Evolutionary conservation across 2,797 vertebrate genomes (phyloP), one percentile per base, ranked within the genome.

Genomic region (Podargus strigoides): DNA sequence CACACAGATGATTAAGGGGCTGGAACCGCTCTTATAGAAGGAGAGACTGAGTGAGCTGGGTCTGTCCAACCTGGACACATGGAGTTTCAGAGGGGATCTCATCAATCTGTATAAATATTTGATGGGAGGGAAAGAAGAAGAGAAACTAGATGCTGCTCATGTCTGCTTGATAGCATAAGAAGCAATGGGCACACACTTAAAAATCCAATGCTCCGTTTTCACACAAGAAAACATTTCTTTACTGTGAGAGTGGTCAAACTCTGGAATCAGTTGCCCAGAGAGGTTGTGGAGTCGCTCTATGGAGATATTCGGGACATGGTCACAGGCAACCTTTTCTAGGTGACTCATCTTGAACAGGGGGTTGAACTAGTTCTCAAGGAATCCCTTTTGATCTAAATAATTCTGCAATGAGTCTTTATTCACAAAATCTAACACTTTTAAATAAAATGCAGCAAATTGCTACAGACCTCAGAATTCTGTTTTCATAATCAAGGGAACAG

Each of bases 21-120:
- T 68, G 27, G 16, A 87, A 13, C 4, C 30, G 26, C 23, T 52
- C 15, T 37, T 16, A 7, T 0, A 32, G 7, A 13, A 79, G 18
- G n/a, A n/a, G n/a, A n/a, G n/a, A n/a, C n/a, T n/a, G 24, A 62
- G 20, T 30, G 16, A 72, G 5, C 20, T 46, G 27, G 23, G 7
- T 34, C 12, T n/a, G 37, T 62, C 63, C 22, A 34, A 2, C 12
- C 10, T 3, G 3, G 37, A 50, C 9, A 44, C 6, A 0, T 24
- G 21, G 46, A 44, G 39, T 59, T 63, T 79, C 50, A 32, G 27
- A 47, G 11, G 4, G 21, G 7, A 39, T 49, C 30, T 79, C 55
- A n/a, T 32, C 46, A n/a, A 9, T 50, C 28, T n/a, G 2, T 39
- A 18, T 21, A 53, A 82, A 44, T 83, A 28, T 11, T 12, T 80